A percentile compares a stretch with the other conserved stretches of the same genome.
These are phyloP conservation scores for Chaetoderma sp. DNA, from an alignment of 2,888 invertebrate genomes.

Conservation along the genomic window DNA sequence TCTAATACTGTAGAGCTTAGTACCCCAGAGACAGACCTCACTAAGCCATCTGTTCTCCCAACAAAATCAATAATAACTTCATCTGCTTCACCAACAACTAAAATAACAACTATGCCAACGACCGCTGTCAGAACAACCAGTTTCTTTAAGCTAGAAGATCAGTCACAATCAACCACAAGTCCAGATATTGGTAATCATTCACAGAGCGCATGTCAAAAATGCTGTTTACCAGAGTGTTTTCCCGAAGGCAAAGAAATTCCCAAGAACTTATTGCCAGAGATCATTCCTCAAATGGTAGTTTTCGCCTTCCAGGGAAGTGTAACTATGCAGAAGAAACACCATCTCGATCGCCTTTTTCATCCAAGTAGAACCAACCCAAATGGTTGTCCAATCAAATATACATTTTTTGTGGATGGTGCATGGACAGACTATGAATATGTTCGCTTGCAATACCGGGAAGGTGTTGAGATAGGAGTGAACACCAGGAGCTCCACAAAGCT, in stretches of 20 bases:
- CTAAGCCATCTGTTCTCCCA: neutral
- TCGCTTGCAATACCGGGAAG: slow-evolving; percentile 32
- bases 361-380: slow-evolving; percentile 40
- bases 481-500: slow-evolving; percentile 44
- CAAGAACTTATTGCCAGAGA: no score
- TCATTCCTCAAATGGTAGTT: slow-evolving; percentile 48
- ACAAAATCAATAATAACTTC: neutral
- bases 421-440: slow-evolving; percentile 34
- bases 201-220: no score
- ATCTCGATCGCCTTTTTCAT: slow-evolving; percentile 40
- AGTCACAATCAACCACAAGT: no score
- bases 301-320: slow-evolving; percentile 46
- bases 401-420: slow-evolving; percentile 41
- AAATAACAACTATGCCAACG: neutral
- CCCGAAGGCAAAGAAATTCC: no score
- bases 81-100: neutral
- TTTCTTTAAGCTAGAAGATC: no score
- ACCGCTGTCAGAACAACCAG: no score
- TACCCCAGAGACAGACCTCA: neutral
- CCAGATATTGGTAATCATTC: no score
- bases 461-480: slow-evolving; percentile 34
- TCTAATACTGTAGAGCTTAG: no score
- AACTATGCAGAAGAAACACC: slow-evolving; percentile 40
- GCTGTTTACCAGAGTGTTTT: no score
- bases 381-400: slow-evolving; percentile 43